Evolutionary conservation across 2,113 vertebrate genomes (phyloP).

Genomic region (Zosterops lateralis): DNA sequence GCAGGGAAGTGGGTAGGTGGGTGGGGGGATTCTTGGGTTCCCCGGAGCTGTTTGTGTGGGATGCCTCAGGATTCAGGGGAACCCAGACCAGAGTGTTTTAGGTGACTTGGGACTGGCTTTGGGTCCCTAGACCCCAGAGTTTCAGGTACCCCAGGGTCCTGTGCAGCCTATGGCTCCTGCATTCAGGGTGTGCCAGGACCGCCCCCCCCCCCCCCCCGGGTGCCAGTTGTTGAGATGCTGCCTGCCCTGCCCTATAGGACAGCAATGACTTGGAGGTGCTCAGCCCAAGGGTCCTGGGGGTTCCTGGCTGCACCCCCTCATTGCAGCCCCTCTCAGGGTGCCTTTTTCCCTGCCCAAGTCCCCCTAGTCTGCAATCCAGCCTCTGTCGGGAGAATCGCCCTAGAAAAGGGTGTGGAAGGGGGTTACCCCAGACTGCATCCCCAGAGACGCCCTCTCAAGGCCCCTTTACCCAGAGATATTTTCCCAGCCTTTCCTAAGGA

Average conservation of each 20-base stretch:
- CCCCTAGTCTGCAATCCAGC: background rate
- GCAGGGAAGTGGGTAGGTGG: too few relatives aligned
- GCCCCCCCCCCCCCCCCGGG: background rate
- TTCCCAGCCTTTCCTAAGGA: background rate
- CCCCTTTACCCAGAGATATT: background rate
- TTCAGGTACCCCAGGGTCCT: too few relatives aligned
- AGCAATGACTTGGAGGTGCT: background rate
- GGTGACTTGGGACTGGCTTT: background rate
- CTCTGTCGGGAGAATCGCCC: too few relatives aligned
- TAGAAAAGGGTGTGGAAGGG: background rate
- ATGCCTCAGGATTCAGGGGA: too few relatives aligned
- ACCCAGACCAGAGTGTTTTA: background rate
- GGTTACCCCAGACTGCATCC: fast-evolving
- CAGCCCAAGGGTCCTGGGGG: background rate
- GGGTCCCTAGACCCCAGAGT: background rate
- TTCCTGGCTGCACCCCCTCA: background rate
- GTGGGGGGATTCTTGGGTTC: too few relatives aligned
- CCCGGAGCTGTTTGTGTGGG: background rate
- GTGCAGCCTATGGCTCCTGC: background rate
- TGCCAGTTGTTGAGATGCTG: background rate
- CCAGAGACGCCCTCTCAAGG: background rate
- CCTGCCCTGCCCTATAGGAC: background rate
- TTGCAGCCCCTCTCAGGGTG: background rate
- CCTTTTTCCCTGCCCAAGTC: background rate
- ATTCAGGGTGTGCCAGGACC: background rate